A percentile compares a stretch with the other conserved stretches of the same genome.
Evolutionary conservation across 1,140 invertebrate genomes (phyloP).

Genomic region (Diuraphis noxia): DNA sequence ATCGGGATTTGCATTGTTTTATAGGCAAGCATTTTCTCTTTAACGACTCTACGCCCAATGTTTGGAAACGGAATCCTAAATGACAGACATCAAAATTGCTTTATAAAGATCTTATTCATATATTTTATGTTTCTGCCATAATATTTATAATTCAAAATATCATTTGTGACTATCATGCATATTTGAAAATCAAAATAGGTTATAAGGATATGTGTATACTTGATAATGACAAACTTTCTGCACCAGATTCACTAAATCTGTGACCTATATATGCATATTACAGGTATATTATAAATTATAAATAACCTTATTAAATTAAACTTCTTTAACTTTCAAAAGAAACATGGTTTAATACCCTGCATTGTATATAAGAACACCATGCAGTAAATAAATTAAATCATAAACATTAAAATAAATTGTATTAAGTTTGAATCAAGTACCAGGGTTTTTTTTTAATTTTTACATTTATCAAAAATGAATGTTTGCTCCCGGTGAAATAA

Average conservation of each 20-base stretch:
- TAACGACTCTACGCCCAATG: constrained; percentile 2
- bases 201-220: not conserved
- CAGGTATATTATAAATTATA: constrained; percentile 9
- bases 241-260: not conserved
- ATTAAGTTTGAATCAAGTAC: not conserved
- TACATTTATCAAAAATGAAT: not conserved
- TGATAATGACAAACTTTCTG: not conserved
- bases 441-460: not conserved
- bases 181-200: not conserved
- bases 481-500: not conserved
- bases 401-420: not conserved
- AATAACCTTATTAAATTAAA: constrained; percentile 13
- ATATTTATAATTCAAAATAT: constrained; percentile 18
- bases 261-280: not conserved
- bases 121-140: not conserved
- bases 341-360: not conserved
- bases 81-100: constrained; percentile 4
- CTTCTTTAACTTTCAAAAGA: not conserved
- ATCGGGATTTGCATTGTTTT: constrained; percentile 16
- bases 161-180: not conserved
- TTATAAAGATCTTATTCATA: not conserved
- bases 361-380: not conserved
- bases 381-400: not conserved
- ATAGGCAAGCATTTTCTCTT: not conserved
- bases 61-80: not conserved